Conservation (phyloP, 2,797 vertebrate species). For the Pipistrellus pipistrellus region DNA sequence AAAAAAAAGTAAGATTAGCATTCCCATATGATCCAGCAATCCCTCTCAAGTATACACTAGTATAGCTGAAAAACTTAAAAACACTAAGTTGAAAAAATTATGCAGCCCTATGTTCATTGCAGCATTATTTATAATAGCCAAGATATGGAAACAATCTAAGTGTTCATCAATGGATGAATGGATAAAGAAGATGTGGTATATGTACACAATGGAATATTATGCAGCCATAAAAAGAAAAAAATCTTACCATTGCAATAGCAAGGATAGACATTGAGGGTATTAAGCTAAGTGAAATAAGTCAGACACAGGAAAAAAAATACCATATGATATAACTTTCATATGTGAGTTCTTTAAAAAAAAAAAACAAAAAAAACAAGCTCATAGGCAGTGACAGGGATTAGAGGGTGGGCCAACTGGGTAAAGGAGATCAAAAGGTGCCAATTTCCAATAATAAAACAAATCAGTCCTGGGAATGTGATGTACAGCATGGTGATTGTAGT, state of each 20-base stretch:
- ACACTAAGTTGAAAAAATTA: neutral
- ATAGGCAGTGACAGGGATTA: neutral
- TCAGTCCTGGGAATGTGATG: neutral
- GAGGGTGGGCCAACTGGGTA: neutral
- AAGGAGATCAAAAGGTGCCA: neutral
- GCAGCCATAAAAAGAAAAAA: neutral
- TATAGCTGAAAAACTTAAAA: neutral
- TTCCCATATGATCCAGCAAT: neutral
- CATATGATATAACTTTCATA: neutral
- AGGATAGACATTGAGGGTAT: neutral
- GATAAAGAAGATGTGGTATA: neutral
- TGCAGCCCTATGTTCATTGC: neutral
- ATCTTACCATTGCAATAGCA: neutral
- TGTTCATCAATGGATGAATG: neutral
- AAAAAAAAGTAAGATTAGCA: neutral
- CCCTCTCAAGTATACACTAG: neutral
- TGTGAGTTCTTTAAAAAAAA: neutral
- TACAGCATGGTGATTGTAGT: neutral
- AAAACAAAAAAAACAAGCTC: neutral
- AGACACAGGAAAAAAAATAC: neutral
- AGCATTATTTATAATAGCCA: neutral
- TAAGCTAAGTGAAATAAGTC: neutral
- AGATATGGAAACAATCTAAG: neutral
- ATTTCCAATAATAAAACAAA: neutral
- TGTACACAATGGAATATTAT: neutral